A percentile compares a stretch with the other conserved stretches of the same genome.
phyloP scores from a whole-genome alignment of 2,888 invertebrate genomes.

The Eremobia ochroleuca region DNA sequence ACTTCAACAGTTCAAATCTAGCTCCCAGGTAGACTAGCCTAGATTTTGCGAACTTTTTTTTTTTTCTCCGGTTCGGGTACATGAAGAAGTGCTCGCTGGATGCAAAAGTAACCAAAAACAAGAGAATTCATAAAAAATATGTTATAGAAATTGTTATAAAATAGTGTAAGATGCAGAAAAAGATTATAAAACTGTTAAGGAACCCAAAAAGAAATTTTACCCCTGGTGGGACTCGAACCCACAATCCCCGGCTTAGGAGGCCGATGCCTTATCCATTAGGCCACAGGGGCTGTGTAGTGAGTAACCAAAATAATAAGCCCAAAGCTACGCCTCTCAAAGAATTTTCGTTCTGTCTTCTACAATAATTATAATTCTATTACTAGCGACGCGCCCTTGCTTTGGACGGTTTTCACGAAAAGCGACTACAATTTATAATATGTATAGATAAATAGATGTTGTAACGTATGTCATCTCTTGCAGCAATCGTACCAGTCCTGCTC shows the following conservation, averaged over 20 bases:
- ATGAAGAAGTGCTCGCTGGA: not conserved
- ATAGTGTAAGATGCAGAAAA: not conserved
- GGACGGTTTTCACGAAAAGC: not conserved
- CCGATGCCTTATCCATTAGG: slow-evolving; percentile 95
- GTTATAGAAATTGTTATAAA: not conserved
- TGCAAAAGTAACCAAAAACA: not conserved
- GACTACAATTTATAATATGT: not conserved
- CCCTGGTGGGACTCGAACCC: slow-evolving; percentile 95
- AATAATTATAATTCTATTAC: not conserved
- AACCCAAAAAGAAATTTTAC: slow-evolving; percentile 77
- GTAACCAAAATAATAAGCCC: rapidly evolving
- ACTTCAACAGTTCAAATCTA: not conserved
- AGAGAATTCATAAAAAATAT: not conserved
- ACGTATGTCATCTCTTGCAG: slow-evolving; percentile 79
- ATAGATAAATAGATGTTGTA: not conserved
- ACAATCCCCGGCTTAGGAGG: slow-evolving; percentile 95
- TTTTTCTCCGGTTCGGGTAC: not conserved
- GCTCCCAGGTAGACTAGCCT: not conserved
- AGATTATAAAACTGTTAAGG: not conserved
- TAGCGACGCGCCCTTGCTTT: not conserved
- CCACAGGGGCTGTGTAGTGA: slow-evolving; percentile 91
- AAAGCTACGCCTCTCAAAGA: not conserved
- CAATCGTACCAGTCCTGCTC: slow-evolving; percentile 96
- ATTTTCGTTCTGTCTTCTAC: not conserved
- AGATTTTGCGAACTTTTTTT: not conserved